phyloP scores from a whole-genome alignment of 1,140 invertebrate genomes.

The Scaptomyza graminum region DNA sequence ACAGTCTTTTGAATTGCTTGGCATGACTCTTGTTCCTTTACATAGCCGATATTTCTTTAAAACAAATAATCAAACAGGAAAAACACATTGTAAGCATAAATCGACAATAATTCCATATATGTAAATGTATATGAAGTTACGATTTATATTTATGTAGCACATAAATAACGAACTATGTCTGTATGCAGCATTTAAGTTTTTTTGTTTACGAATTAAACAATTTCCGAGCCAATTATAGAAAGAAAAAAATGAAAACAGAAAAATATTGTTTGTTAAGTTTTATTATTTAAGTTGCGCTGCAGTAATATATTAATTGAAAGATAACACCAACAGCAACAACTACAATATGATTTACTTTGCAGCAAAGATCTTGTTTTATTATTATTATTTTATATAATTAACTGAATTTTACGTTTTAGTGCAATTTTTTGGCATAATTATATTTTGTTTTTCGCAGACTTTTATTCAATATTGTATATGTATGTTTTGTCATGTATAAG shows the following conservation, averaged over 20 bases:
- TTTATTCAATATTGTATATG: conserved; percentile 11
- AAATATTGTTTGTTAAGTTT: conserved; percentile 78
- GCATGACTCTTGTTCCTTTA: conserved; percentile 78
- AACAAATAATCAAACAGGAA: conserved; percentile 22
- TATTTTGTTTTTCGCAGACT: conserved; percentile 44
- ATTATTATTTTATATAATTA: conserved; percentile 45
- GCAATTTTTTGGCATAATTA: conserved; percentile 68
- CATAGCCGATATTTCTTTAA: conserved; percentile 67
- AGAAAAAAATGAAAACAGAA: conserved; percentile 4
- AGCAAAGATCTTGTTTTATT: conserved; percentile 62
- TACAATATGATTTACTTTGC: conserved; percentile 53
- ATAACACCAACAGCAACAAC: conserved; percentile 26
- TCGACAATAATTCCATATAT: conserved; percentile 71
- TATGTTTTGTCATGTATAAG: conserved; percentile 46
- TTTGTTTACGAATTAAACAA: conserved; percentile 62
- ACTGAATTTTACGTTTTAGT: conserved; percentile 63
- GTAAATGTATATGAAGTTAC: conserved; percentile 46
- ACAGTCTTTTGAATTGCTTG: conserved; percentile 53
- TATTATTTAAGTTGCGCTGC: conserved; percentile 63
- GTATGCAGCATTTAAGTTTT: conserved; percentile 73
- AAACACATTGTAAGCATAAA: conserved; percentile 27
- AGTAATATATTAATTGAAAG: conserved; percentile 10
- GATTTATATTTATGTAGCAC: conserved; percentile 22
- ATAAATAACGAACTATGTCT: conserved; percentile 49
- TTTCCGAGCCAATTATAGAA: conserved; percentile 74